Base-by-base conservation (phyloP, 2,888 invertebrate species). In the Mantis religiosa region DNA sequence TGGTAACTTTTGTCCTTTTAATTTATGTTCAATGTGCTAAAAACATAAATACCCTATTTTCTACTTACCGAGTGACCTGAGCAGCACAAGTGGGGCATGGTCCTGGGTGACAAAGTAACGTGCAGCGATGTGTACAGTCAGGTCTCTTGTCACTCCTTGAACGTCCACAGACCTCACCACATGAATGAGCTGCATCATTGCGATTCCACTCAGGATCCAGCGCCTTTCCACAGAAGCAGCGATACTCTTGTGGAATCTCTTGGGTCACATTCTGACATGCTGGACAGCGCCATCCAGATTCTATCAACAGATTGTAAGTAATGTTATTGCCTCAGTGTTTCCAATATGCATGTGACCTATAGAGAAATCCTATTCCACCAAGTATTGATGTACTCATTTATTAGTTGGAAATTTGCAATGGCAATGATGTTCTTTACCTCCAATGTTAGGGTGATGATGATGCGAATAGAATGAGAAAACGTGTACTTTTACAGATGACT, bases 271-370 rank as follows among this genome's bases (percentile, higher is more conserved):
- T 97, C 93, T 99, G 99, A 92, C 99, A 99, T 0, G 98, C 98
- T 0, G 99, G 99, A 92, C 99, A 99, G 28, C 98, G 96, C 99
- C 99, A 99, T 89, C 97, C 97, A 88, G 95, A 95, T 90, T 97
- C 96, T 93, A 87, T 20, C 54, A 91, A 90, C 30, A 89, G 71
- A 87, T 15, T 84, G 12, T 2, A 84, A 15, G 25, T 20, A 71
- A 71, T 20, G 15, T 71, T 71, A 71, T 25, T 71, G 6, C 20
- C 20, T 34, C 34, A 34, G 7, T 34, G 34, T 34, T 34, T 7
- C 34, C 34, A 4, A 7, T 34, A 7, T 3, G 34, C 41, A 41
- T n/a, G 12, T 12, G 12, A 12, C 41, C 41, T 41, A 12, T 12
- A 12, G 41, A 41, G 41, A 41, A 41, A 41, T 8, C 8, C 6